These are phyloP conservation scores for Abrostola tripartita DNA, from an alignment of 2,888 invertebrate genomes.

Conservation along the genomic window DNA sequence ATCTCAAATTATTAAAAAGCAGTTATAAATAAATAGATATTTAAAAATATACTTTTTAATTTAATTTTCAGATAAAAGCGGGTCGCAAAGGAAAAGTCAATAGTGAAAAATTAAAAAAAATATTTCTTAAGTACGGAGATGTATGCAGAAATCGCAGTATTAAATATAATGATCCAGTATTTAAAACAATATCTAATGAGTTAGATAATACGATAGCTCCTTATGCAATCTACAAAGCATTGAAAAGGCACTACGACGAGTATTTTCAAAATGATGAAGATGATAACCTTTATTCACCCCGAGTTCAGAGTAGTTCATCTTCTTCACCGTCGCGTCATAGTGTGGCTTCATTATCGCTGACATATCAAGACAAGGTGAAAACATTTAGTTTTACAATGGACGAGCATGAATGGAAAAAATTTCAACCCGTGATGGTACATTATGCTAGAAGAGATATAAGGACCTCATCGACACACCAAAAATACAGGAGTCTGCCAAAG, in stretches of 20 bases:
- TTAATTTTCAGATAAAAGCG: slow-evolving; percentile 35
- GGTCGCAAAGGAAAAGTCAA: slow-evolving; percentile 30
- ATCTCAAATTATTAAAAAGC: slow-evolving; percentile 36
- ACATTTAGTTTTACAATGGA: slow-evolving; percentile 31
- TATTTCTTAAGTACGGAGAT: slow-evolving; percentile 25
- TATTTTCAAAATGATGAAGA: slow-evolving; percentile 23
- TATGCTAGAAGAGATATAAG: slow-evolving; percentile 23
- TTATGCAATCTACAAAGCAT: slow-evolving; percentile 22
- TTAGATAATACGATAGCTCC: slow-evolving; percentile 24
- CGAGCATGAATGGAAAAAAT: slow-evolving; percentile 25
- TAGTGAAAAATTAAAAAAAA: slow-evolving; percentile 23
- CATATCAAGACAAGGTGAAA: slow-evolving; percentile 31
- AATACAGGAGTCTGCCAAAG: slow-evolving; percentile 36
- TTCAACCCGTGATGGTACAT: slow-evolving; percentile 23
- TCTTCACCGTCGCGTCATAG: slow-evolving; percentile 30
- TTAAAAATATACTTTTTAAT: slow-evolving; percentile 38
- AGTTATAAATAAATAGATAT: too few species aligned
- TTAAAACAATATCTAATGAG: slow-evolving; percentile 26
- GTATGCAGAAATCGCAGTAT: slow-evolving; percentile 28
- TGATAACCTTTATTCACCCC: slow-evolving; percentile 30
- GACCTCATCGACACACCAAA: slow-evolving; percentile 33
- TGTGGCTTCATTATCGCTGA: slow-evolving; percentile 24
- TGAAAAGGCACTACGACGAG: slow-evolving; percentile 25
- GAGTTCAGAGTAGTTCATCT: slow-evolving; percentile 29
- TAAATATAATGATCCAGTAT: slow-evolving; percentile 35